These are phyloP conservation scores for Macroglossus sobrinus DNA, from an alignment of 2,113 vertebrate genomes.

Conservation along the genomic window DNA sequence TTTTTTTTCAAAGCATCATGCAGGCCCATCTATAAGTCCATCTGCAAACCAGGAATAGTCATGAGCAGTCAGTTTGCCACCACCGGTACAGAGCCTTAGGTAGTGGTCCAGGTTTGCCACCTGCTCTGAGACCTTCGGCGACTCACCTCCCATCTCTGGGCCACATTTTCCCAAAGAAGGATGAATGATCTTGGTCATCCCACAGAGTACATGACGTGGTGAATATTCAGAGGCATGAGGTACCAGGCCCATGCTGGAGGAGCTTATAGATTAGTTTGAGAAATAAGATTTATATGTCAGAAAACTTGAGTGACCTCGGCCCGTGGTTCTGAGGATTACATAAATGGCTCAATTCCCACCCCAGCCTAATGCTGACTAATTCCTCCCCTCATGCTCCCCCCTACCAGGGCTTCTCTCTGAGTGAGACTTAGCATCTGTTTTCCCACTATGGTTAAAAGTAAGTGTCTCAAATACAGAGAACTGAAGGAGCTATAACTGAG, in stretches of 20 bases:
- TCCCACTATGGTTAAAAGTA: neutral
- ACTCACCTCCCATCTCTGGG: neutral
- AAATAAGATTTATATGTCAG: neutral
- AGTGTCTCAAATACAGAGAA: neutral
- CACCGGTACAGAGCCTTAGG: neutral
- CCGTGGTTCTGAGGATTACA: neutral
- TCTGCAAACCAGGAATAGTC: neutral
- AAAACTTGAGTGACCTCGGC: neutral
- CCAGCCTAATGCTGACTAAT: neutral
- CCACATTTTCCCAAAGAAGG: neutral
- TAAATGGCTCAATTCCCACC: neutral
- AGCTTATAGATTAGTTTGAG: neutral
- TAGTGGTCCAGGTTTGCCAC: neutral
- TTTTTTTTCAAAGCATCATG: neutral
- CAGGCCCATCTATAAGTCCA: neutral
- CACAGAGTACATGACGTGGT: neutral
- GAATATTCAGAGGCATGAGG: neutral
- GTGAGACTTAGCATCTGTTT: neutral
- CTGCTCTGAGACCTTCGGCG: neutral
- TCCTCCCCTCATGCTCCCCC: neutral
- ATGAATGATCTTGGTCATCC: neutral
- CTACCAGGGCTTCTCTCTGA: neutral
- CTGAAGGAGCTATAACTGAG: neutral
- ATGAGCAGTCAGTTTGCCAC: neutral
- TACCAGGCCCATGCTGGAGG: neutral